A percentile compares a stretch with the other conserved stretches of the same genome.
phyloP scores from a whole-genome alignment of 1,140 invertebrate genomes.

The Lutraria rhynchaena region DNA sequence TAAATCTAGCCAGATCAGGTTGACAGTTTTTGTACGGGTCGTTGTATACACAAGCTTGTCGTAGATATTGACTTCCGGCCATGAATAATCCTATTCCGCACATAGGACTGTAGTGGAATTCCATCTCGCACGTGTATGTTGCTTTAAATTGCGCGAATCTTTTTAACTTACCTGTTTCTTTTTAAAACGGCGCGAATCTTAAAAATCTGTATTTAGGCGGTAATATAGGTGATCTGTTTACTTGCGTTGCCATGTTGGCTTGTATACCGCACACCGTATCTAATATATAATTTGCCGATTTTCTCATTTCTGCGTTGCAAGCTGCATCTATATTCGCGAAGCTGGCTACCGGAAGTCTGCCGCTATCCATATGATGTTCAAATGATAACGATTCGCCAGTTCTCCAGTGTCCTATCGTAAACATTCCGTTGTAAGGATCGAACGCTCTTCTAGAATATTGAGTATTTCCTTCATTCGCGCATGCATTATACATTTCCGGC shows the following conservation, averaged over 20 bases:
- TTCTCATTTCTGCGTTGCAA: not conserved
- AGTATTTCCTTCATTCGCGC: not conserved
- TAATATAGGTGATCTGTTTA: conserved; percentile 10
- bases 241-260: conserved; percentile 32
- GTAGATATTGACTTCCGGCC: not conserved
- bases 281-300: conserved; percentile 2
- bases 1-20: conserved; percentile 7
- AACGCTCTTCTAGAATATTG: not conserved
- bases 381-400: not conserved
- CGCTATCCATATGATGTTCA: not conserved
- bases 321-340: not conserved
- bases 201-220: not conserved
- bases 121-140: not conserved
- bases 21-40: not conserved
- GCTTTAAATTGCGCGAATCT: not conserved
- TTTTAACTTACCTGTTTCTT: not conserved
- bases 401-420: not conserved
- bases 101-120: not conserved
- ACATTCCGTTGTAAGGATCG: conserved; percentile 18
- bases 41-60: not conserved
- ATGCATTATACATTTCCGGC: conserved; percentile 1
- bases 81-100: not conserved
- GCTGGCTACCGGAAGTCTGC: not conserved
- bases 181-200: conserved; percentile 18
- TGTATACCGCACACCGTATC: conserved; percentile 20